Evolutionary conservation across 2,797 vertebrate species (phyloP), one percentile per base, ranked within the genome.

Genomic region (Vireo griseus): DNA sequence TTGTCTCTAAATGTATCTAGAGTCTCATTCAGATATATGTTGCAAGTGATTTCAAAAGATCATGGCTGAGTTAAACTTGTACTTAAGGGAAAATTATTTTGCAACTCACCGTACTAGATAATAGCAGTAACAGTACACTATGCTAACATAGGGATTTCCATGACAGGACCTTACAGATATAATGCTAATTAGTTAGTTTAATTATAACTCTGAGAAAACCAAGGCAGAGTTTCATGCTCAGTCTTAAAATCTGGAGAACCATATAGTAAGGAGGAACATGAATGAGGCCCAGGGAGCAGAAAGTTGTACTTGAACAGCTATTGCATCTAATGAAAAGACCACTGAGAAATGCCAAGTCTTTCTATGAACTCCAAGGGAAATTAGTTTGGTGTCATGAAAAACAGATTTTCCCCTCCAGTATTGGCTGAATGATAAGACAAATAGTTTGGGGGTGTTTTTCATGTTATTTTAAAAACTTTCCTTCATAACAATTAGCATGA

Each of bases 261-360:
- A 47, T 14, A 16, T 6, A 74, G 42, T 35, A 63, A 65, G 20
- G 13, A 44, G 42, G 18, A 91, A 44, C 9, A 57, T 3, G 8
- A 61, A 42, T 7, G 21, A 39, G 33, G 4, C 21, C 4, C 37
- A 85, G 75, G n/a, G 26, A 89, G 21, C 18, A 66, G 47, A 37
- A 87, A 72, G 18, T 52, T 65, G 13, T 58, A 4, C 7, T 39
- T 0, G 0, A 61, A 52, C 1, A 3, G 15, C 9, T 65, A 0
- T 19, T 85, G 33, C 45, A 39, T 16, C 25, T 40, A 37, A 9
- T 24, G 22, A 22, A 81, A 73, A 67, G 17, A 62, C 14, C 18
- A 58, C 31, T 21, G 31, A 40, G 25, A 78, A 85, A 81, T 73
- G 10, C 21, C 5, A 39, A 42, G 11, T 57, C 24, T 50, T 81